These are phyloP conservation scores for Entomobrya multifasciata DNA, from an alignment of 2,888 invertebrate species.

Conservation along the genomic window DNA sequence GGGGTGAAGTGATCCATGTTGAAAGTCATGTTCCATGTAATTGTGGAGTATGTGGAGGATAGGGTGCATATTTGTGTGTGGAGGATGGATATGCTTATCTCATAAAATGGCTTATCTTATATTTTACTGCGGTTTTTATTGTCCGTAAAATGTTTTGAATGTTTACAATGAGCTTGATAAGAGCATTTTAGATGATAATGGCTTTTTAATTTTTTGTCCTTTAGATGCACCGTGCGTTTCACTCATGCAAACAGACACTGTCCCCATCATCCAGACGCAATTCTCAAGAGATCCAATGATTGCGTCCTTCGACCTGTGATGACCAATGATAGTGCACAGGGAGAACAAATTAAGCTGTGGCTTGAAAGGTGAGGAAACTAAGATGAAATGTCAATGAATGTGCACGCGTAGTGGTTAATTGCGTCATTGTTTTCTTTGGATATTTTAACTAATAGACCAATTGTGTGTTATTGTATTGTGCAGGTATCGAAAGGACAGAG, in stretches of 20 bases:
- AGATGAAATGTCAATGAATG: not conserved
- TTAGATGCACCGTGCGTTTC: constrained; percentile 85
- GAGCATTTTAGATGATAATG: constrained; percentile 24
- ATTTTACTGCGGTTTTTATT: not conserved
- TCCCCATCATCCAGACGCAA: constrained; percentile 86
- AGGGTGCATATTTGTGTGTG: not conserved
- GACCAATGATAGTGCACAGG: constrained; percentile 82
- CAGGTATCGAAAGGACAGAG: constrained; percentile 79
- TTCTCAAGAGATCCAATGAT: constrained; percentile 82
- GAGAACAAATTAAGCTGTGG: constrained; percentile 83
- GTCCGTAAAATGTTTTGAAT: not conserved
- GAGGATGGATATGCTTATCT: too few relatives aligned
- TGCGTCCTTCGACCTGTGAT: constrained; percentile 83
- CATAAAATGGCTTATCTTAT: not conserved
- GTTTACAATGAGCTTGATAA: constrained; percentile 18
- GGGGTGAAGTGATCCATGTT: not conserved
- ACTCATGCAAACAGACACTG: constrained; percentile 90
- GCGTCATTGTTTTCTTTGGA: too few relatives aligned
- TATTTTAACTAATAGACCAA: too few relatives aligned
- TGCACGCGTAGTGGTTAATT: too few relatives aligned
- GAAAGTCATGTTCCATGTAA: too few relatives aligned
- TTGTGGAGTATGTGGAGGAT: not conserved
- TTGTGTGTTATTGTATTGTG: not conserved
- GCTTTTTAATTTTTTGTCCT: constrained; percentile 46
- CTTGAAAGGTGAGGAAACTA: constrained; percentile 82